Percentiles rank a stretch among this genome's conserved stretches.
These are phyloP conservation scores for Hybognathus amarus DNA, from an alignment of 2,797 vertebrate species.

Conservation along the genomic window DNA sequence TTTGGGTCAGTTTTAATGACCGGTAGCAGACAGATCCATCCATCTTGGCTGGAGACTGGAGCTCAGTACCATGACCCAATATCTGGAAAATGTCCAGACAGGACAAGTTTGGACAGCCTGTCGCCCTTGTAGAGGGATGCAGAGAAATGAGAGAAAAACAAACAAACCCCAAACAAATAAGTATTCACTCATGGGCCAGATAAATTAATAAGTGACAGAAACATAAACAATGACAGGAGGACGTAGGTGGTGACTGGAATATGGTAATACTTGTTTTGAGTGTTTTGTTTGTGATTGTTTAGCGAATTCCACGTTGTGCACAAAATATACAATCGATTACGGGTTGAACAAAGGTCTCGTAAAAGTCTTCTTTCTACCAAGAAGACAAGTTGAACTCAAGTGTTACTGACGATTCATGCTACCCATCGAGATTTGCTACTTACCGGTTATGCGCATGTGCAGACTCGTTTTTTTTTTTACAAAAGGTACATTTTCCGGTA, in stretches of 20 bases:
- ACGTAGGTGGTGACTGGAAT: constrained; percentile 20
- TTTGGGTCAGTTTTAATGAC: constrained; percentile 53
- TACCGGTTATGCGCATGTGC: too few relatives aligned
- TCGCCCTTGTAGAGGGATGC: constrained; percentile 23
- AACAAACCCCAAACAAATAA: constrained; percentile 22
- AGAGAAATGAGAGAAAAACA: constrained; percentile 40
- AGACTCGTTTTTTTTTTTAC: too few relatives aligned
- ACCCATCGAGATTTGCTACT: too few relatives aligned
- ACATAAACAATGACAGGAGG: constrained; percentile 10
- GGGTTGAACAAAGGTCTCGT: background rate
- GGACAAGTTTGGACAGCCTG: constrained; percentile 34
- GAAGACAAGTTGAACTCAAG: constrained; percentile 25
- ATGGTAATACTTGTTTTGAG: background rate
- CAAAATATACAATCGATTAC: constrained; percentile 18
- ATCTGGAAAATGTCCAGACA: constrained; percentile 46
- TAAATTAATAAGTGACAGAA: constrained; percentile 27
- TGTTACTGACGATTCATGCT: too few relatives aligned
- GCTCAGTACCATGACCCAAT: constrained; percentile 47
- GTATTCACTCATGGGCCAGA: constrained; percentile 36
- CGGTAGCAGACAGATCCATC: constrained; percentile 42
- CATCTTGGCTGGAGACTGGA: constrained; percentile 23
- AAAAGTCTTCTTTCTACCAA: background rate
- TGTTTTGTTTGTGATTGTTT: constrained; percentile 20
- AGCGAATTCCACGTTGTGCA: background rate
- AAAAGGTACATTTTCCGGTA: too few relatives aligned